phyloP scores from a whole-genome alignment of 1,140 invertebrate genomes.

The Sitobion miscanthi region DNA sequence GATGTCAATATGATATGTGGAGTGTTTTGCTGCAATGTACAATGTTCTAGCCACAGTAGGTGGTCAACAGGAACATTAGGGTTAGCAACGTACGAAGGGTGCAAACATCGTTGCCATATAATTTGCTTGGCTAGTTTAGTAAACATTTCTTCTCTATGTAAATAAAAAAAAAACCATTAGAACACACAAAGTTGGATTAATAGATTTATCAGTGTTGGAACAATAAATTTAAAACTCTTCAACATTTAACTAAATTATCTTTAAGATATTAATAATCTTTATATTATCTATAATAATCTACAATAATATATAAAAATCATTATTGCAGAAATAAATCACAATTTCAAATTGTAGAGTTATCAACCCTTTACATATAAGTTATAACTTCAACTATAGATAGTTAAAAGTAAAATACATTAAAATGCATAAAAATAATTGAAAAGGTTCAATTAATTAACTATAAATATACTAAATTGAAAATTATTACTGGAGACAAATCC shows the following conservation, averaged over 20 bases:
- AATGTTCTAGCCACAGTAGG: constrained; percentile 9
- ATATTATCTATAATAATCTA: too few relatives aligned
- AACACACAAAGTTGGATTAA: neutral
- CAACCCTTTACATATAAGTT: neutral
- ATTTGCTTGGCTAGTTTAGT: constrained; percentile 25
- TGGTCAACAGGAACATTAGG: neutral
- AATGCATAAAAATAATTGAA: neutral
- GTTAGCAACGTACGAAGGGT: constrained; percentile 20
- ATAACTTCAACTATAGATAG: neutral
- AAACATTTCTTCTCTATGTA: constrained; percentile 48
- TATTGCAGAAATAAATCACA: too few relatives aligned
- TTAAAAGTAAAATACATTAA: neutral
- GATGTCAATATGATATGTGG: constrained; percentile 38
- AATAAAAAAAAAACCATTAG: neutral
- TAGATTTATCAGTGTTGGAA: neutral
- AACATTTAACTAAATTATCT: too few relatives aligned
- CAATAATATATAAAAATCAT: too few relatives aligned
- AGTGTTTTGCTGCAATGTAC: constrained; percentile 2
- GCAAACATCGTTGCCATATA: constrained; percentile 20
- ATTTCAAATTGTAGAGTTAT: neutral
- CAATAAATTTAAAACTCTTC: too few relatives aligned
- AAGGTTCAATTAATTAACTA: neutral
- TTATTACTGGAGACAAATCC: neutral
- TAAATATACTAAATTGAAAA: neutral
- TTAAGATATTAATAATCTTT: too few relatives aligned